Evolutionary conservation across 2,113 vertebrate species (phyloP), one percentile per base, ranked within the genome.

Genomic region (Hirundichthys speculiger): DNA sequence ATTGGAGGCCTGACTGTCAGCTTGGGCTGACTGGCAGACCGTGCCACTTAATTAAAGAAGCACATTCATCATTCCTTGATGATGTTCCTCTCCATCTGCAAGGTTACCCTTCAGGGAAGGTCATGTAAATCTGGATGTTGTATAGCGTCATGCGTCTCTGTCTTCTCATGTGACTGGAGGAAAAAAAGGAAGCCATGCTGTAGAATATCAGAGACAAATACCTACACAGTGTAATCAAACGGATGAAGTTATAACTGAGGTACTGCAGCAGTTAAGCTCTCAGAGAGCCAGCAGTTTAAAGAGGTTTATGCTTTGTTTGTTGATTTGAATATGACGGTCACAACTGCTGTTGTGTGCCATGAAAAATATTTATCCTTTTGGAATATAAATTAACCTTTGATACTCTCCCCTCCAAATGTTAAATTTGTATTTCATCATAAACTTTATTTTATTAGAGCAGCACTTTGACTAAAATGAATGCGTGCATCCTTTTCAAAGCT

Each of bases 41-140:
- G 43, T 13, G 22, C 4, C 42, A 41, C 51, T 77, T 66, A 61
- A 77, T 83, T 69, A 73, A 82, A 76, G 25, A 9, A 4, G 30
- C 30, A 34, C 11, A 34, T 34, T 10, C 30, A 73, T 75, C 45
- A 18, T 24, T 53, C 48, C 25, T 34, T 52, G 58, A 68, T 69
- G 52, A 64, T 41, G 59, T 30, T 56, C 54, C 34, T 24, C 39
- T 77, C 49, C 14, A 1, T 56, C 2, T 7, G 61, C 64, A 61
- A 63, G 56, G 77, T 72, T 64, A 56, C 0, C 34, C 80, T 62
- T 72, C 52, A 30, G 41, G 64, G 47, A 19, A 65, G 68, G 71
- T 74, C 55, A 21, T 51, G 27, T 55, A 45, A 24, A 61, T 71
- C 27, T 53, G 50, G 77, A 64, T 18, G 15, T 21, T 34, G 12